These are phyloP conservation scores for Oligia strigilis DNA, from an alignment of 2,888 invertebrate genomes.

Conservation along the genomic window DNA sequence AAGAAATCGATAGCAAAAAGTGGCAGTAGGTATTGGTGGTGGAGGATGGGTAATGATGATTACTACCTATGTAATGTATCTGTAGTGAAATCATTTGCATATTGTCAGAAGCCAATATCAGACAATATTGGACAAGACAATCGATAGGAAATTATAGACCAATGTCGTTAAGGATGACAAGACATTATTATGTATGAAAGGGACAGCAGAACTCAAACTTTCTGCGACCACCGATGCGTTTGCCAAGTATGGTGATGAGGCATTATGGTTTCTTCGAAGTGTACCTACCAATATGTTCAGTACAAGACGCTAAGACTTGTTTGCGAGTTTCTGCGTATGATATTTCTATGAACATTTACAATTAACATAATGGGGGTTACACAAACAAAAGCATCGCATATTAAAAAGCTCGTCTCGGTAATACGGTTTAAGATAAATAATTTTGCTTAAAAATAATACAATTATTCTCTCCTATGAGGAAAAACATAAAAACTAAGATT, in stretches of 20 bases:
- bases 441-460: not conserved
- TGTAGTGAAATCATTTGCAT: slow-evolving; percentile 8
- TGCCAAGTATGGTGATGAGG: not conserved
- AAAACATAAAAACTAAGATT: no score
- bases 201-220: not conserved
- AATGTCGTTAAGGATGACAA: not conserved
- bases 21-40: not conserved
- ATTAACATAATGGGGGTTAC: not conserved
- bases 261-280: not conserved
- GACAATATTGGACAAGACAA: not conserved
- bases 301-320: not conserved
- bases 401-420: not conserved
- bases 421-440: not conserved
- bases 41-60: not conserved
- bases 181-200: not conserved
- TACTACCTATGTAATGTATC: not conserved
- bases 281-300: not conserved
- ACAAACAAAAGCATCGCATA: not conserved
- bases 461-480: not conserved
- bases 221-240: not conserved
- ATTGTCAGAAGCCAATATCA: not conserved
- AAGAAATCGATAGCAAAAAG: not conserved
- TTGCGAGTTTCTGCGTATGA: not conserved
- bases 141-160: not conserved
- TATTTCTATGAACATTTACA: not conserved